Percentiles rank a stretch among this genome's conserved stretches.
Evolutionary conservation across 2,797 vertebrate species (phyloP).

Genomic region (Tolypeutes matacus): DNA sequence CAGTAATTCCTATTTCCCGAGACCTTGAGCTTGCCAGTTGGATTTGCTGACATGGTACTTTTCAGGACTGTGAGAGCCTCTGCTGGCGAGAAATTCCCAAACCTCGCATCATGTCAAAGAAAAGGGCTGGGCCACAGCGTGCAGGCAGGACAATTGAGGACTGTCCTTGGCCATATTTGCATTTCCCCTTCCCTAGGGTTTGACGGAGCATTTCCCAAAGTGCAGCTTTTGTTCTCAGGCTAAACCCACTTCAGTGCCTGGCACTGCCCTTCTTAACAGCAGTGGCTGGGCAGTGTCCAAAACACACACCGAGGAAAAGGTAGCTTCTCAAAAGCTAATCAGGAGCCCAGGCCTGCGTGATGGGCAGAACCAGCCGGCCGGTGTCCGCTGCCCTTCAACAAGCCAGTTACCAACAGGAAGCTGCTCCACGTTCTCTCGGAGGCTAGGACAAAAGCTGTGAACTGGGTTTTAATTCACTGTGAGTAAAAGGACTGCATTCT

Average conservation of each 20-base stretch:
- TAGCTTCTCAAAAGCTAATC: neutral
- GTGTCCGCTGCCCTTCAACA: neutral
- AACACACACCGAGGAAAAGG: accelerated
- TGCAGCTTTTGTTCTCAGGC: neutral
- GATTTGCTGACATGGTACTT: neutral
- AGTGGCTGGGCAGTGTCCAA: neutral
- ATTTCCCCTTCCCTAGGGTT: neutral
- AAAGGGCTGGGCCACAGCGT: neutral
- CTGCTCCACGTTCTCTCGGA: neutral
- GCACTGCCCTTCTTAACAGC: neutral
- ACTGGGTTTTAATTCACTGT: neutral
- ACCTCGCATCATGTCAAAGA: accelerated
- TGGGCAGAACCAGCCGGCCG: neutral
- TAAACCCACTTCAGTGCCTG: neutral
- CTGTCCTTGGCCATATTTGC: neutral
- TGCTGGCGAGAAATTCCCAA: neutral
- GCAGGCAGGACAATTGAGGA: accelerated
- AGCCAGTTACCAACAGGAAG: neutral
- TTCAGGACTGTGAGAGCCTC: accelerated
- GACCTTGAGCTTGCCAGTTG: neutral
- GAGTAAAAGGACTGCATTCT: neutral
- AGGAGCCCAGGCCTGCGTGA: neutral
- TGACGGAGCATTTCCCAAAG: neutral
- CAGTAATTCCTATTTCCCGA: neutral
- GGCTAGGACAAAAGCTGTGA: neutral